Conservation (phyloP, 1,140 invertebrate species). For the Periplaneta americana region DNA sequence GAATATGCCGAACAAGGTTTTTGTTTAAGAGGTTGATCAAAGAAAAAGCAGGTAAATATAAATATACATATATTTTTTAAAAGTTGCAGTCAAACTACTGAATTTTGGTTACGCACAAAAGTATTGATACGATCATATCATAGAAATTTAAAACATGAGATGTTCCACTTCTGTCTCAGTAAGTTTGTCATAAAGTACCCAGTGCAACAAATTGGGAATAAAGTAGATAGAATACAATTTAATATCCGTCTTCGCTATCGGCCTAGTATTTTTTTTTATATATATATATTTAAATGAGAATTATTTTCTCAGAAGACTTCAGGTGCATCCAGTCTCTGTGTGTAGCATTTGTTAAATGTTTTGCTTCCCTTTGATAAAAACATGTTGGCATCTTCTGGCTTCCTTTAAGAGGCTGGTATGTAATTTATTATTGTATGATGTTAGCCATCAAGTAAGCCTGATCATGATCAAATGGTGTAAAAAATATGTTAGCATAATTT, state of each 20-base stretch:
- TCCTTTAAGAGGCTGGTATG: not conserved
- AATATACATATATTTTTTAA: no score
- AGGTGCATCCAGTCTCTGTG: not conserved
- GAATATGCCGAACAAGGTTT: not conserved
- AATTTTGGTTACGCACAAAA: not conserved
- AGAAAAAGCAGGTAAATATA: no score
- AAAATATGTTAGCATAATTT: not conserved
- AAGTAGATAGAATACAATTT: not conserved
- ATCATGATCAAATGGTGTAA: not conserved
- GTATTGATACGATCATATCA: no score
- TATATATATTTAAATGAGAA: no score
- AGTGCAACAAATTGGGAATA: not conserved
- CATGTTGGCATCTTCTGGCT: not conserved
- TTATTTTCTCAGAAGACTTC: not conserved
- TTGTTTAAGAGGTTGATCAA: not conserved
- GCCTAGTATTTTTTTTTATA: not conserved
- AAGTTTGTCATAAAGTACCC: not conserved
- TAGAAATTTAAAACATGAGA: not conserved
- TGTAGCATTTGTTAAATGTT: not conserved
- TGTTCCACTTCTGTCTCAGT: not conserved
- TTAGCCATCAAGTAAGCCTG: not conserved
- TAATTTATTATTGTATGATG: not conserved
- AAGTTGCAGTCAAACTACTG: no score
- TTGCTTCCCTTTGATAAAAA: not conserved
- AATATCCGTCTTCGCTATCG: constrained; percentile 9